Base-by-base conservation (phyloP, 2,888 invertebrate species). In the Chloroclystis v-ata region DNA sequence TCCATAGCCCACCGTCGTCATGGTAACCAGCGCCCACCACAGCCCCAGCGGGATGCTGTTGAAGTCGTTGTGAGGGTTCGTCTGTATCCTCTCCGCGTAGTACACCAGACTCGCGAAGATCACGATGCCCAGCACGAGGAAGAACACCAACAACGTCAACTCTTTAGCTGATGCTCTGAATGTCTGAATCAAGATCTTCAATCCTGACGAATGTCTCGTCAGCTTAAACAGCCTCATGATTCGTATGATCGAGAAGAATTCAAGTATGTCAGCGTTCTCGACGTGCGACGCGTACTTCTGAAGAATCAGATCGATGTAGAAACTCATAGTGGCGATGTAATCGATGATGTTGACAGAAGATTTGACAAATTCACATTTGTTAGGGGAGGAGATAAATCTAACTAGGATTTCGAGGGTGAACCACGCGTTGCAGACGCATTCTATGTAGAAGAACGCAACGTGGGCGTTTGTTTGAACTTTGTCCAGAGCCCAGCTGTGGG, bases 1-100 rank as follows among this genome's bases (percentile, higher is more conserved):
- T 49, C 98, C 98, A 80, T 98, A 99, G 33, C 98, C 98, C 49
- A 98, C 98, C 0, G 97, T 97, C 62, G 98, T 99, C 98, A 99
- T 98, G 61, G 98, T 98, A 60, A 98, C 98, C 84, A 98, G 91
- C 35, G 98, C 98, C 98, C 98, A 99, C 98, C 98, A 98, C 59
- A 98, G 89, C 35, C 98, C 98, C 67, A 97, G 90, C 35, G 98
- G 98, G 90, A 99, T 99, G 84, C 97, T 97, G 81, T 97, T 97
- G 89, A 99, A 99, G 88, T 98, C 97, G 87, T 98, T 98, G 79
- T 97, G 93, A 52, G 97, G 97, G 88, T 97, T 96, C 59, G 94
- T 95, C 83, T 97, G 96, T 72, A 98, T 97, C 71, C 98, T 91
- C 86, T 99, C 99, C 52, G 98, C 98, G 85, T 98, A 99, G 86